Percentiles rank a stretch among this genome's conserved stretches.
Evolutionary conservation across 2,113 vertebrate species (phyloP).

Genomic region (Plecotus auritus): DNA sequence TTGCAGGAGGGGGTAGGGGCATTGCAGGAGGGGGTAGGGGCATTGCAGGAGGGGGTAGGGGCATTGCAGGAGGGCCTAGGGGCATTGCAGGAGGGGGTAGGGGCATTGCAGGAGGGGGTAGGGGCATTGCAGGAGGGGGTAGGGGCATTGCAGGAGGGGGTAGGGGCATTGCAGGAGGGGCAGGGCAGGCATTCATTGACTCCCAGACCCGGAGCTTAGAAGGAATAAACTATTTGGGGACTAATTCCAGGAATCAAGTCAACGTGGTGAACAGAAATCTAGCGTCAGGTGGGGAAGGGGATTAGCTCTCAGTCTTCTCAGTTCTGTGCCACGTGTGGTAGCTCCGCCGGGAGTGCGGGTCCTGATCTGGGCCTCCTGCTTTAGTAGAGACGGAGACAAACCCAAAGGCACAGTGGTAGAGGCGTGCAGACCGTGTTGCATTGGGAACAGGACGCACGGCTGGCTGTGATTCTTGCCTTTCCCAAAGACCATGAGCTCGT

Average conservation of each 20-base stretch:
- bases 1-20: too few relatives aligned
- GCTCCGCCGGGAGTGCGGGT: not conserved
- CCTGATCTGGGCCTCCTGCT: not conserved
- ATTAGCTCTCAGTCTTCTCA: not conserved
- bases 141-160: too few relatives aligned
- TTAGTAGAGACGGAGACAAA: not conserved
- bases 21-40: too few relatives aligned
- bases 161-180: not conserved
- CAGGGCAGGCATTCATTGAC: not conserved
- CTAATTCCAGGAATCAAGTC: not conserved
- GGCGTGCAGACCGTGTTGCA: not conserved
- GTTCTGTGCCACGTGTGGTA: too few relatives aligned
- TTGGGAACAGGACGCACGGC: not conserved
- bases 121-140: too few relatives aligned
- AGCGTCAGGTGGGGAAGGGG: not conserved
- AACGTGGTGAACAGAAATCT: not conserved
- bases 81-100: not conserved
- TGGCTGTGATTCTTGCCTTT: not conserved
- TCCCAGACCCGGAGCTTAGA: not conserved
- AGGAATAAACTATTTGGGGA: not conserved
- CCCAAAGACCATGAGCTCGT: not conserved
- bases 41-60: too few relatives aligned
- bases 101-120: too few relatives aligned
- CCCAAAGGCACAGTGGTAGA: not conserved
- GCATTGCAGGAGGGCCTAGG: too few relatives aligned